These are phyloP conservation scores for Neoniphon sammara DNA, from an alignment of 2,797 vertebrate species.

Conservation along the genomic window DNA sequence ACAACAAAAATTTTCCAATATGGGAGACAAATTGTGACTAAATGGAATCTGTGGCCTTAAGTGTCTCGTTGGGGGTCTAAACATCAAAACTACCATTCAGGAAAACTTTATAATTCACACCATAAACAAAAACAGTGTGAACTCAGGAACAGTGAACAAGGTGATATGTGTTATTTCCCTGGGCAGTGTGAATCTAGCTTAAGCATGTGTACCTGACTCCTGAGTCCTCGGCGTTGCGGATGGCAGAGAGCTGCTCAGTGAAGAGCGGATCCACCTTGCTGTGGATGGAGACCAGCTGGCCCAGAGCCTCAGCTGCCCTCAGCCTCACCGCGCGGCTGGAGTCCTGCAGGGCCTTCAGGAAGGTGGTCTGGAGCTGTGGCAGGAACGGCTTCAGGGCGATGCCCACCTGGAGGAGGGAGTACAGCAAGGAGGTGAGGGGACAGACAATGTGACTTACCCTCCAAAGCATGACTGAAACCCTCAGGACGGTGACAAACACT, in stretches of 20 bases:
- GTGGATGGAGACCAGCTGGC: conserved; percentile 95
- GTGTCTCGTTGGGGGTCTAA: background rate
- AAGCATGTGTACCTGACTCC: conserved; percentile 87
- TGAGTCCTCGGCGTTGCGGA: conserved; percentile 92
- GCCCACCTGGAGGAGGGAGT: conserved; percentile 85
- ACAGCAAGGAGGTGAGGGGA: background rate
- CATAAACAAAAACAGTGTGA: background rate
- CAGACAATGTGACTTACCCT: background rate
- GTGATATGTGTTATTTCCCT: background rate
- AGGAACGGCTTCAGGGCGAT: conserved; percentile 97
- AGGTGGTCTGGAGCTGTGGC: conserved; percentile 98
- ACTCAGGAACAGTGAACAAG: background rate
- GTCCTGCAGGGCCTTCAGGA: conserved; percentile 97
- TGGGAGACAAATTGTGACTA: no score
- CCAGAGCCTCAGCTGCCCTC: conserved; percentile 93
- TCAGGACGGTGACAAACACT: no score
- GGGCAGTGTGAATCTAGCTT: background rate
- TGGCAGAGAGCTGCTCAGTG: conserved; percentile 91
- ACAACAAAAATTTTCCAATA: no score
- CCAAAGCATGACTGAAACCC: background rate
- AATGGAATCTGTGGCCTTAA: no score
- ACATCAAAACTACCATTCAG: background rate
- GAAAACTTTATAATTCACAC: background rate
- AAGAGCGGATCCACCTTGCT: conserved; percentile 97
- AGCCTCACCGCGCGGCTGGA: conserved; percentile 93